Conservation (phyloP, 2,797 vertebrate species). For the Hypotaenidia okinawae region DNA sequence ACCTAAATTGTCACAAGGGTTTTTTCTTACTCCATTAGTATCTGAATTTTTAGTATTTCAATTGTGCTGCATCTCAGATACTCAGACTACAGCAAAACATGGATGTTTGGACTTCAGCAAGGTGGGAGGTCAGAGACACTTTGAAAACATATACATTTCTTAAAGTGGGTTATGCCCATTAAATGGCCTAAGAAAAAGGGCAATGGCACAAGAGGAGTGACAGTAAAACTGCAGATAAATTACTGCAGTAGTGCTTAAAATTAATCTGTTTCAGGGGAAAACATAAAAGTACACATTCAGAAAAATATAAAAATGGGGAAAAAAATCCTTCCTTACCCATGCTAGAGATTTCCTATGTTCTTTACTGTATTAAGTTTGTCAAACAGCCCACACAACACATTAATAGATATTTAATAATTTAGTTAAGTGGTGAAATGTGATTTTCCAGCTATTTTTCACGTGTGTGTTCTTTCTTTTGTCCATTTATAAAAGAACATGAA, state of each 20-base stretch:
- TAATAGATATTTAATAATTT: background rate
- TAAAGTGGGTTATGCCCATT: constrained; percentile 59
- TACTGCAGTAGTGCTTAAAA: constrained; percentile 45
- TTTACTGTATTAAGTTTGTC: background rate
- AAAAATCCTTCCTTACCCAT: background rate
- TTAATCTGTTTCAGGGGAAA: background rate
- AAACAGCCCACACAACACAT: background rate
- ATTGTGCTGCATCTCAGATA: constrained; percentile 23
- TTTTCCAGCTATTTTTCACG: background rate
- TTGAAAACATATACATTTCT: constrained; percentile 76
- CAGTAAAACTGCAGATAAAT: constrained; percentile 67
- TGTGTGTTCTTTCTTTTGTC: background rate
- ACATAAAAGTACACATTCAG: constrained; percentile 14
- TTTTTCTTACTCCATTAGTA: constrained; percentile 5
- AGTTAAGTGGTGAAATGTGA: background rate
- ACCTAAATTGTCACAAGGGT: background rate
- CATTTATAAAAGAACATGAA: background rate
- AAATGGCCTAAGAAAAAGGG: constrained; percentile 56
- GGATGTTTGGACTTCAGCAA: constrained; percentile 2
- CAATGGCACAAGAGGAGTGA: constrained; percentile 30
- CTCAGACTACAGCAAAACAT: background rate
- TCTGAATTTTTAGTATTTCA: background rate
- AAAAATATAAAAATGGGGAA: background rate
- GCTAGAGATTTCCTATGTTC: background rate
- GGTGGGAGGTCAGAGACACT: constrained; percentile 73